Base-by-base conservation (phyloP, 2,797 vertebrate species). In the Platalea minor region DNA sequence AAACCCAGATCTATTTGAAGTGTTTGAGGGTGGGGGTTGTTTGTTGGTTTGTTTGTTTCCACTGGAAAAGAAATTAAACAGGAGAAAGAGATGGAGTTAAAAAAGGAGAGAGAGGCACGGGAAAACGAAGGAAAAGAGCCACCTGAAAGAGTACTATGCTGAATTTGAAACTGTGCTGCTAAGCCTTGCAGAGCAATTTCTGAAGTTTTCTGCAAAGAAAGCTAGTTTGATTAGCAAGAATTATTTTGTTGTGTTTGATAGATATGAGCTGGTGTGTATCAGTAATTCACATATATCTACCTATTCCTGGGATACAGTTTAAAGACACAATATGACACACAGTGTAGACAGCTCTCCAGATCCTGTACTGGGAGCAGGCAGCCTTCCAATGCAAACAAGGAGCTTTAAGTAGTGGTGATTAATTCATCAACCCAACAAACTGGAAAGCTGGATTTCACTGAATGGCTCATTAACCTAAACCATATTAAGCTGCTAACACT, bases 391-490 rank as follows among this genome's bases (percentile, higher is more conserved):
- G 19, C 50, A 37, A 76, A 82, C 65, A 31, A 65, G 65, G 69
- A 84, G 61, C 73, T 94, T 17, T 50, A 83, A 88, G 92, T 73
- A 68, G 64, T 8, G 75, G 60, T 88, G 90, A 94, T 94, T 88
- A 89, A 96, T 84, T 89, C 91, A 92, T 81, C 48, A 65, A 56
- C 26, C 64, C 94, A 96, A 28, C 84, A 80, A 77, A 94, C 86
- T 83, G 89, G 91, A 96, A 96, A 77, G 87, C 91, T 89, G 86
- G 26, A 63, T 91, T 56, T 93, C 70, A 54, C 88, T 95, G 93
- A 94, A 96, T 78, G 88, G 50, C 68, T 96, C 96, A 85, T 97
- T 96, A 95, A 92, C 60, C 88, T 80, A 64, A 88, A 88, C 83
- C 88, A 81, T 89, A 93, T 95, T 93, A 95, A 79, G 91, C 88